Evolutionary conservation across 2,888 invertebrate species (phyloP).

Genomic region (Troides oblongomaculatus): DNA sequence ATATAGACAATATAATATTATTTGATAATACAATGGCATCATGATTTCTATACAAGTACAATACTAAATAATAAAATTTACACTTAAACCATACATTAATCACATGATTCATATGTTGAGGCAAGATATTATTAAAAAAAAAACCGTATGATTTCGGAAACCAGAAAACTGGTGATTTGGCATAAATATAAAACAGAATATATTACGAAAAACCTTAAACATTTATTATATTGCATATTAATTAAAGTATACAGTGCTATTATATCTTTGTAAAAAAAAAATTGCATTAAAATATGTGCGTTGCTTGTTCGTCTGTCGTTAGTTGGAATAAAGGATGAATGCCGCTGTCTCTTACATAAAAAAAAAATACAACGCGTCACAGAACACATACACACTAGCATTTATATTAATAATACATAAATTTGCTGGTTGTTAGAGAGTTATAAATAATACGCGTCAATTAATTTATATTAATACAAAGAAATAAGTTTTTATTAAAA

Average conservation of each 20-base stretch:
- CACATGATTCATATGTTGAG: conserved; percentile 41
- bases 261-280: conserved; percentile 1
- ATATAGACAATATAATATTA: conserved; percentile 62
- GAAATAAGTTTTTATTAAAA: no score
- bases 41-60: conserved; percentile 65
- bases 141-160: conserved; percentile 11
- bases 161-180: conserved; percentile 8
- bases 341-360: no score
- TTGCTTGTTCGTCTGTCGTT: conserved; percentile 13
- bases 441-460: no score
- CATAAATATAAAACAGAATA: background rate
- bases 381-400: no score
- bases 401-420: no score
- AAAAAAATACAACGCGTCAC: no score
- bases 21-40: conserved; percentile 66
- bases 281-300: conserved; percentile 20
- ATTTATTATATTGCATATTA: no score
- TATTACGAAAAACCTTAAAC: no score
- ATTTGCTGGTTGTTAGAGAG: no score
- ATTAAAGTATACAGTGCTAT: background rate
- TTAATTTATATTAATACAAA: no score
- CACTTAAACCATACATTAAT: conserved; percentile 54
- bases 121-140: conserved; percentile 58
- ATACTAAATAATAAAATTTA: conserved; percentile 57
- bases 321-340: no score